phyloP scores from a whole-genome alignment of 2,888 invertebrate genomes.

The Crocallis elinguaria region DNA sequence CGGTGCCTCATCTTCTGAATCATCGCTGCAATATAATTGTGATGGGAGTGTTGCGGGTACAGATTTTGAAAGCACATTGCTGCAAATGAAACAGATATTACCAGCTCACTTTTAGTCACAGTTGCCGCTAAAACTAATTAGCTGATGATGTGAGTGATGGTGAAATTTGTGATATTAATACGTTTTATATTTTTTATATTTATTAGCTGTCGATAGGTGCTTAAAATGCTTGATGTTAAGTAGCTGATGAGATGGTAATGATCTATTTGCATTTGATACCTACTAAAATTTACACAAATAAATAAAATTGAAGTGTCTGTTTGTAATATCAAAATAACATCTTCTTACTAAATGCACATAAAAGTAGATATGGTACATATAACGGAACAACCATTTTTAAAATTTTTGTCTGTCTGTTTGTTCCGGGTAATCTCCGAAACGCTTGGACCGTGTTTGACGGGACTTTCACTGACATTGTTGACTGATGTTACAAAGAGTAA shows the following conservation, averaged over 20 bases:
- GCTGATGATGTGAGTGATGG: neutral
- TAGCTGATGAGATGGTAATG: conserved; percentile 16
- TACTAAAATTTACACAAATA: no score
- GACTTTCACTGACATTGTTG: no score
- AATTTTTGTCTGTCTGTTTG: no score
- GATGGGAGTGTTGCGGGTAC: conserved; percentile 66
- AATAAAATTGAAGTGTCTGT: no score
- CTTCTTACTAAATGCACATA: no score
- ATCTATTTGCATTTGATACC: conserved; percentile 1
- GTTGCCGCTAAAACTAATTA: neutral
- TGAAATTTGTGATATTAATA: neutral
- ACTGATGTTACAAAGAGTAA: no score
- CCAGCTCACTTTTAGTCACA: conserved; percentile 57
- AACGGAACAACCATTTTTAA: no score
- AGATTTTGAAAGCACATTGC: conserved; percentile 67
- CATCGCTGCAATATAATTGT: conserved; percentile 67
- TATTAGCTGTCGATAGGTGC: neutral
- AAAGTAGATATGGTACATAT: no score
- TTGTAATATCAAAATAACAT: no score
- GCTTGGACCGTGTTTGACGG: no score
- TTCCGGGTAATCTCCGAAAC: no score
- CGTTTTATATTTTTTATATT: no score
- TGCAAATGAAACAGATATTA: conserved; percentile 70
- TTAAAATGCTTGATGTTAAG: neutral
- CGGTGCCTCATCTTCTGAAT: conserved; percentile 36